Percentiles rank a stretch among this genome's conserved stretches.
Conservation (phyloP, 1,140 invertebrate species). For the Holotrichia oblita region DNA sequence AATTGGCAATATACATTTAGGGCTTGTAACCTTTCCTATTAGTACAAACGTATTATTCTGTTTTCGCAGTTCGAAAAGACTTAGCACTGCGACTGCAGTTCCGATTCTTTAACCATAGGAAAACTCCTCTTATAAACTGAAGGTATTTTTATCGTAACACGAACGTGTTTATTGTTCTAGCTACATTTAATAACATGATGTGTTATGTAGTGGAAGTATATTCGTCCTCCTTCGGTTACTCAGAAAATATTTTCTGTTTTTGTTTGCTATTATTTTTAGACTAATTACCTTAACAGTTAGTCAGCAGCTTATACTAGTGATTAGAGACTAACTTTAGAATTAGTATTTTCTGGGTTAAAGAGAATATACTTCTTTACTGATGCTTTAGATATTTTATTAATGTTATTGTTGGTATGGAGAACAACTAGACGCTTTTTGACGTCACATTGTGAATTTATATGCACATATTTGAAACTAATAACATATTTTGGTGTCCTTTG, state of each 20-base stretch:
- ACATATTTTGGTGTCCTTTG: not conserved
- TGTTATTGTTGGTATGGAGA: not conserved
- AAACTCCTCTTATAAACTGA: slow-evolving; percentile 86
- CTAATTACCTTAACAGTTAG: no score
- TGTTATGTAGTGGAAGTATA: not conserved
- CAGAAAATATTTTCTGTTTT: not conserved
- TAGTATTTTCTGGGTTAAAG: not conserved
- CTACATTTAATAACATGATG: not conserved
- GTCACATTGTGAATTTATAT: not conserved
- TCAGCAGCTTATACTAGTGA: no score
- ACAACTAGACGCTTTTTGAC: not conserved
- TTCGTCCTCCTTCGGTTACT: not conserved
- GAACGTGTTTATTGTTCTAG: slow-evolving; percentile 8
- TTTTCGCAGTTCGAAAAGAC: slow-evolving; percentile 86
- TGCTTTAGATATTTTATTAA: not conserved
- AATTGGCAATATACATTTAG: not conserved
- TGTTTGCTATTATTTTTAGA: no score
- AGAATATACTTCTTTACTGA: not conserved
- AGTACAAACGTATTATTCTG: slow-evolving; percentile 34
- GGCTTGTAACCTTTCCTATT: not conserved
- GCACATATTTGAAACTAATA: not conserved
- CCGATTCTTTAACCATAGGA: slow-evolving; percentile 93
- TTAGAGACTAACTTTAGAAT: not conserved
- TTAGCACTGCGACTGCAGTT: slow-evolving; percentile 90
- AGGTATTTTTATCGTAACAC: slow-evolving; percentile 48